phyloP scores from a whole-genome alignment of 2,797 vertebrate species.

The Hippocampus kuda region DNA sequence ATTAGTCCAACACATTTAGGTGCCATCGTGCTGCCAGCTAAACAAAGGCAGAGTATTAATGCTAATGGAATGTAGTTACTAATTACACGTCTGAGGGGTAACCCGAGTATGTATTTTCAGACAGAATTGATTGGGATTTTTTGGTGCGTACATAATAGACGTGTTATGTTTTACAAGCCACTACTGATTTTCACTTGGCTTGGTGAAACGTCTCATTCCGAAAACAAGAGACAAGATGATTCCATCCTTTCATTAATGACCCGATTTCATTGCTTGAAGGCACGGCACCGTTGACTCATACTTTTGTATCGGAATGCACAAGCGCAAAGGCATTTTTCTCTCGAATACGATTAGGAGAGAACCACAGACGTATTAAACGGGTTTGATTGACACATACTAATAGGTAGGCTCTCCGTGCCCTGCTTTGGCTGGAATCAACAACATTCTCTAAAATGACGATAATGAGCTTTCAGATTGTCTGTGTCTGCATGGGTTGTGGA shows the following conservation, averaged over 20 bases:
- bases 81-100: neutral
- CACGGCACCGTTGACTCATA: slow-evolving; percentile 28
- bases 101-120: slow-evolving; percentile 38
- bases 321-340: neutral
- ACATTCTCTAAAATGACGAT: neutral
- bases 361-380: neutral
- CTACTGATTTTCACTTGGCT: slow-evolving; percentile 53
- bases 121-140: slow-evolving; percentile 56
- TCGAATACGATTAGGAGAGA: neutral
- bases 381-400: slow-evolving; percentile 2
- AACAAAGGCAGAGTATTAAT: neutral
- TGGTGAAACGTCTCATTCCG: slow-evolving; percentile 50
- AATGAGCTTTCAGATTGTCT: neutral
- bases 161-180: slow-evolving; percentile 64
- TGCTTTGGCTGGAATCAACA: neutral
- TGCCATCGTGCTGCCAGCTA: neutral
- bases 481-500: neutral
- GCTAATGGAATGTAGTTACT: neutral
- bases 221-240: slow-evolving; percentile 66
- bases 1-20: neutral
- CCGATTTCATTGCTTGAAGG: slow-evolving; percentile 15
- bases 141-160: slow-evolving; percentile 60
- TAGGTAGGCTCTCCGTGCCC: neutral
- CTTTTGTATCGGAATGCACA: slow-evolving; percentile 5
- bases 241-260: slow-evolving; percentile 60